Evolutionary conservation across 2,888 invertebrate genomes (phyloP), one percentile per base, ranked within the genome.

Genomic region (Selenia dentaria): DNA sequence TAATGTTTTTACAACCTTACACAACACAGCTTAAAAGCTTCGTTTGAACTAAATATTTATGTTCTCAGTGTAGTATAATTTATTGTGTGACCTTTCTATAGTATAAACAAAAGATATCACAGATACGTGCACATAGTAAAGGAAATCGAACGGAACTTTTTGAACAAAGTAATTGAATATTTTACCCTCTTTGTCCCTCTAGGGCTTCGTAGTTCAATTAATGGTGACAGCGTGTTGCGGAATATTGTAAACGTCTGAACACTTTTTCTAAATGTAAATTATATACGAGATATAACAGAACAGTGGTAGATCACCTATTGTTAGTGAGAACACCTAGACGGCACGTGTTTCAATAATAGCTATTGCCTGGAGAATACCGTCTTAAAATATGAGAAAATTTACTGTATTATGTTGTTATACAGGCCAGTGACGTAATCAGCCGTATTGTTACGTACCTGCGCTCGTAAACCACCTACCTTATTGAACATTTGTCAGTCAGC

Each of bases 331-430:
- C 66, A 72, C 64, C 69, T 74, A 76, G 67, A 75, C 73, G 71
- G 67, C 71, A 71, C 55, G 51, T 57, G 65, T 57, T 69, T 70
- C 81, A 78, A 73, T 80, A 85, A 83, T 83, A 85, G 74, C 72
- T 55, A 50, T n/a, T 48, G 62, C 51, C 57, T 56, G 44, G 51
- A 57, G 59, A 73, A 67, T 70, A 65, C 62, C 57, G 71, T 64
- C 64, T 65, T 62, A 71, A 73, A 76, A 52, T 46, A 49, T 36
- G 48, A 49, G 41, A 37, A 43, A 40, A 36, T 49, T 12, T 8
- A 22, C 8, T 49, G 9, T 38, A 45, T 42, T 34, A 41, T 28
- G 29, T 28, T 29, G 43, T 41, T 46, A 41, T 36, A 44, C 39
- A 45, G 43, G 28, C 27, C 37, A 36, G 45, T 58, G 53, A 55